Evolutionary conservation across 2,888 invertebrate species (phyloP).

Genomic region (Deilephila porcellus): DNA sequence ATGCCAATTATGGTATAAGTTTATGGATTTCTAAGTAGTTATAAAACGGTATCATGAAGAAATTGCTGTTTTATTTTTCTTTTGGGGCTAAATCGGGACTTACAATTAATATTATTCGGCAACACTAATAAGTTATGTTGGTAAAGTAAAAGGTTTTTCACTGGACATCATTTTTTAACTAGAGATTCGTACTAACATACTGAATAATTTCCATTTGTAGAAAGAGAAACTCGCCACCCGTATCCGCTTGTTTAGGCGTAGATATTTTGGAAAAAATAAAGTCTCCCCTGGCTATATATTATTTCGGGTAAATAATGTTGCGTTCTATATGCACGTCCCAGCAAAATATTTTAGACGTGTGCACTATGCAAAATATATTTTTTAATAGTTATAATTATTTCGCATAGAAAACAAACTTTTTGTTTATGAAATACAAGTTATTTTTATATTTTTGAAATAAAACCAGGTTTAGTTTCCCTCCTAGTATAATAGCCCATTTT

Average conservation of each 20-base stretch:
- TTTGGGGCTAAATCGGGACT: too few species aligned
- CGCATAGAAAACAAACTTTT: not conserved
- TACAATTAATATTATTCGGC: too few species aligned
- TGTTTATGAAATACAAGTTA: too few species aligned
- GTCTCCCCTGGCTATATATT: constrained; percentile 70
- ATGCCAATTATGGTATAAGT: too few species aligned
- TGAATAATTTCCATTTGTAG: constrained; percentile 74
- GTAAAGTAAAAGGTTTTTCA: constrained; percentile 30
- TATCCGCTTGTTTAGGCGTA: constrained; percentile 82
- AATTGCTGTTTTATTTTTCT: too few species aligned
- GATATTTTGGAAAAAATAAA: constrained; percentile 82
- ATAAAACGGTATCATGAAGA: too few species aligned
- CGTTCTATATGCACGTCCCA: constrained; percentile 56
- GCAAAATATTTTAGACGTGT: constrained; percentile 46
- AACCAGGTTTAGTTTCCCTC: not conserved
- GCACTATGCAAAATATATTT: constrained; percentile 40
- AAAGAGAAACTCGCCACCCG: constrained; percentile 77
- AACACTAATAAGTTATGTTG: too few species aligned
- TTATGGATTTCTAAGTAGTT: too few species aligned
- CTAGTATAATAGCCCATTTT: constrained; percentile 16
- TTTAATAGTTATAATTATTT: not conserved
- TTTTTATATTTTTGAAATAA: too few species aligned
- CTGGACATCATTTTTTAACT: constrained; percentile 30
- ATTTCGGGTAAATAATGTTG: constrained; percentile 78
- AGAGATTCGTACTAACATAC: constrained; percentile 54